Base-by-base conservation (phyloP, 2,113 vertebrate species). In the Himantopus leucocephalus region DNA sequence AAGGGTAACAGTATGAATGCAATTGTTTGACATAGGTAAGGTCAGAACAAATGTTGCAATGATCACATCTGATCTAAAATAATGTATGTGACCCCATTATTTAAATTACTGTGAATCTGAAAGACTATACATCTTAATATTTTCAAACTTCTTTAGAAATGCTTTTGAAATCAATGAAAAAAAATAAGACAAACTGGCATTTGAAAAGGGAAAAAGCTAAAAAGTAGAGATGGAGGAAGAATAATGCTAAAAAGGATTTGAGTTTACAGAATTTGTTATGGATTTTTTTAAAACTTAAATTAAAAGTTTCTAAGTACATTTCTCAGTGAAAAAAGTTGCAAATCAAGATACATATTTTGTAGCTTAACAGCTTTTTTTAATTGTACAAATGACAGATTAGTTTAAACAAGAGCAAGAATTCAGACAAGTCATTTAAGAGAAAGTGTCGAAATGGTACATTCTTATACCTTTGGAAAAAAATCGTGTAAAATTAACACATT, bases 1-100 rank as follows among this genome's bases (percentile, higher is more conserved):
- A 77, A 74, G 11, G 5, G 4, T n/a, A 85, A 81, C 1, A 0
- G 2, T 37, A 21, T 37, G 8, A 37, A 2, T 56, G 4, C 2
- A 75, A 37, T 37, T 75, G 1, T 48, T 76, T 79, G 26, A 47
- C 50, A 64, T 8, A 90, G 11, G 14, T 64, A 87, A 73, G 18
- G 6, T 35, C 24, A 80, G 47, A 76, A 83, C 9, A 90, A 89
- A 62, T 4, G 15, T 43, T 86, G 2, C 3, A 64, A 16, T 21
- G 15, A n/a, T 41, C 26, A 29, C 7, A 53, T 53, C 19, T 59
- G n/a, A 64, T 37, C 14, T 29, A 81, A 84, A 67, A 68, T 13
- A 27, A 62, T 20, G 6, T 47, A 58, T 55, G 2, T 59, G n/a
- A 85, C 52, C 8, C 6, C 6, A 45, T 80, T 89, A 62, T 77